Percentiles rank a stretch among this genome's conserved stretches.
Conservation (phyloP, 2,888 invertebrate genomes). For the Drosophila diplacantha region DNA sequence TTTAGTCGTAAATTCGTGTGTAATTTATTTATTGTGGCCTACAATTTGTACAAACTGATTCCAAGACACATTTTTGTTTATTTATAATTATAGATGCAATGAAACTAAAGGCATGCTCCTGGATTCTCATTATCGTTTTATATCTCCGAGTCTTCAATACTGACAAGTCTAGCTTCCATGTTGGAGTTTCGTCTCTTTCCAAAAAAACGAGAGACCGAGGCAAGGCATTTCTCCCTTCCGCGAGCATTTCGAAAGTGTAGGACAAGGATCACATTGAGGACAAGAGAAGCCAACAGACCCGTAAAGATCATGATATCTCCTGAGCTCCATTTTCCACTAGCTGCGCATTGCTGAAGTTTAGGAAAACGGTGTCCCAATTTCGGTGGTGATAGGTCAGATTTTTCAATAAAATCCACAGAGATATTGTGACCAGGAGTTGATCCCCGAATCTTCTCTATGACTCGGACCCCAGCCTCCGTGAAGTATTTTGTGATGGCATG, state of each 20-base stretch:
- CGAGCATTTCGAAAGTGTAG: background rate
- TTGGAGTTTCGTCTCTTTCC: background rate
- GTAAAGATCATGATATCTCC: background rate
- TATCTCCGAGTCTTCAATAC: constrained; percentile 5
- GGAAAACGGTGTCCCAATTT: background rate
- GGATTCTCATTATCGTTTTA: background rate
- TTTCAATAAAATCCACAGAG: background rate
- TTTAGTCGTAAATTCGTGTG: background rate
- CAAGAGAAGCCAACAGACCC: background rate
- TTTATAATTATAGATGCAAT: background rate
- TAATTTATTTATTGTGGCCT: background rate
- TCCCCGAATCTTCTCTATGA: background rate
- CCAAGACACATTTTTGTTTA: background rate
- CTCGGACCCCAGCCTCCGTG: constrained; percentile 2
- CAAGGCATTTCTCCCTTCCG: background rate
- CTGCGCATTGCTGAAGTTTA: background rate
- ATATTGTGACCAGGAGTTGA: constrained; percentile 2
- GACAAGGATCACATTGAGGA: constrained; percentile 6
- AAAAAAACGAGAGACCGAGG: background rate
- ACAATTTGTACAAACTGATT: background rate
- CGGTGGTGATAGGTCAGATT: background rate
- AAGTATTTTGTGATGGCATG: constrained; percentile 6
- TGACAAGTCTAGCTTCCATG: constrained; percentile 1
- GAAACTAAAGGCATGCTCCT: background rate
- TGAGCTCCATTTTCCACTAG: background rate